Evolutionary conservation across 2,113 vertebrate genomes (phyloP).

Genomic region (Cyprinus carpio): DNA sequence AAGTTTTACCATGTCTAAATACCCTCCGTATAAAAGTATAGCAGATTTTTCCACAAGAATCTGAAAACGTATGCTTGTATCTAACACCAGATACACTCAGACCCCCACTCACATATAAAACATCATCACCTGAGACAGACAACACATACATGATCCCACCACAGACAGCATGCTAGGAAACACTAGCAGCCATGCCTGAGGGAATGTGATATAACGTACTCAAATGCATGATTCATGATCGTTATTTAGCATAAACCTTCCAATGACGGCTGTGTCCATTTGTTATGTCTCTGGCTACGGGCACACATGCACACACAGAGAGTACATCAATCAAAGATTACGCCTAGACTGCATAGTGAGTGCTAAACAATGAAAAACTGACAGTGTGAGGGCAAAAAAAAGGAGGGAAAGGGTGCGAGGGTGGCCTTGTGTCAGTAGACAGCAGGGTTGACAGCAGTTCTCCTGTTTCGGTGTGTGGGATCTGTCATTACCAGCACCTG

Average conservation of each 20-base stretch:
- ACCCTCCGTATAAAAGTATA: background rate
- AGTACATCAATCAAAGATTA: conserved; percentile 31
- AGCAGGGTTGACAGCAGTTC: conserved; percentile 48
- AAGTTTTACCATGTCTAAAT: background rate
- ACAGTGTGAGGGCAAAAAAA: conserved; percentile 5
- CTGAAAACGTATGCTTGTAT: background rate
- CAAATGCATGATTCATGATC: conserved; percentile 46
- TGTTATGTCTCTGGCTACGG: conserved; percentile 39
- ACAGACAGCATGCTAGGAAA: background rate
- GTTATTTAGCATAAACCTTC: conserved; percentile 52
- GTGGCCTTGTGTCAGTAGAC: conserved; percentile 48
- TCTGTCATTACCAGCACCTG: conserved; percentile 54
- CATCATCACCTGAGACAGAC: background rate
- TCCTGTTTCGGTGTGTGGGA: conserved; percentile 47
- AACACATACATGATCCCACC: background rate
- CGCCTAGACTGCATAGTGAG: conserved; percentile 29
- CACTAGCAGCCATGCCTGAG: conserved; percentile 29
- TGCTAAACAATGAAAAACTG: conserved; percentile 43
- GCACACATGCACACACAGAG: conserved; percentile 29
- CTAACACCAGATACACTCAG: background rate
- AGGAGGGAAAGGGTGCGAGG: conserved; percentile 34
- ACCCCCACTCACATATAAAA: background rate
- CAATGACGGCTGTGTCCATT: conserved; percentile 51
- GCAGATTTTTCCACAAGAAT: background rate
- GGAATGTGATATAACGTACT: conserved; percentile 36